Evolutionary conservation across 2,113 vertebrate genomes (phyloP), one percentile per base, ranked within the genome.

Genomic region (Callipepla squamata): DNA sequence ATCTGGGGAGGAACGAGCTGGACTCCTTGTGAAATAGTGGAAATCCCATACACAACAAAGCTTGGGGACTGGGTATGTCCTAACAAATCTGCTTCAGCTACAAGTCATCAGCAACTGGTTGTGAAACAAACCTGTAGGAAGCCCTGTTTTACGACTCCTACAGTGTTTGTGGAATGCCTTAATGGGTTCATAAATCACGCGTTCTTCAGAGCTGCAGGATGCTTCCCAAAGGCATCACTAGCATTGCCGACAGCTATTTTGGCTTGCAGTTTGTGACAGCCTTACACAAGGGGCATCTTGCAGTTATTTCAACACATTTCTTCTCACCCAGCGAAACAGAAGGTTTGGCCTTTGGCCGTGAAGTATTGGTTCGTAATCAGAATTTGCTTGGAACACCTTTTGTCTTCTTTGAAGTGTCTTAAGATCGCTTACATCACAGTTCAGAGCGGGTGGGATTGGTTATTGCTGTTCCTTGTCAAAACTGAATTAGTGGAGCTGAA

Each of bases 281-380:
- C n/a, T 89, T 53, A 36, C 10, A 2, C 0, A 0, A 40, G 40
- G 30, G 36, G 12, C 23, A 67, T 77, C 11, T 2, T 16, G 19
- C 32, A 63, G 21, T 70, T 36, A 17, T 82, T 87, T 69, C 8
- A 67, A 38, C 2, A 4, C 2, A 2, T n/a, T 23, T 42, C 3
- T 58, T 70, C 78, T 72, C 36, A 53, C 26, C 74, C 23, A 70
- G 42, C 11, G 47, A 59, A 85, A 55, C 17, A 28, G 38, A 73
- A 80, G 14, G 62, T 53, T 48, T 62, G 32, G 30, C 21, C 32
- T 86, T 81, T 81, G 69, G 14, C 40, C 36, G 19, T 0, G 23
- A 40, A 11, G 5, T 63, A 44, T 74, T 73, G 14, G 38, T 1
- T 83, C 19, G 19, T 72, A 65, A 61, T 18, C 2, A 1, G 53